Conservation (phyloP, 2,113 vertebrate genomes). For the Theristicus caerulescens region DNA sequence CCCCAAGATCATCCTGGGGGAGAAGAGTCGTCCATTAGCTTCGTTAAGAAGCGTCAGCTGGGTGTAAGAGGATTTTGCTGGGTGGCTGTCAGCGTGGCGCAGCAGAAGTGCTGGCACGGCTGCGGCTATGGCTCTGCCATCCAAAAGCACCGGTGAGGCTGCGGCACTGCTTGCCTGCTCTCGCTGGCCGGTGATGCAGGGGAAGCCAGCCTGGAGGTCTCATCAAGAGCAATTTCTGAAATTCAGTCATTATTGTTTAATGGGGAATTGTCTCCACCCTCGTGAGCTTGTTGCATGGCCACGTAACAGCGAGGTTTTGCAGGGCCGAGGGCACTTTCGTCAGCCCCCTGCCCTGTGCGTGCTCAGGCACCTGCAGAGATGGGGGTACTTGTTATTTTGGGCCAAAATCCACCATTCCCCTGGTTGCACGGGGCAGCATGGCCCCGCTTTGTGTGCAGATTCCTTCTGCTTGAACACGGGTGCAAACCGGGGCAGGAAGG, state of each 20-base stretch:
- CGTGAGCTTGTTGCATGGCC: neutral
- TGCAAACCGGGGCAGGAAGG: neutral
- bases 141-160: neutral
- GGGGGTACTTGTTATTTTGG: neutral
- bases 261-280: neutral
- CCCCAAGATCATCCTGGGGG: neutral
- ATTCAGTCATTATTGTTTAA: neutral
- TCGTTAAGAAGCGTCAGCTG: neutral
- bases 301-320: neutral
- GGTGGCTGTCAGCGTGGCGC: neutral
- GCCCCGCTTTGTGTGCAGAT: fast-evolving
- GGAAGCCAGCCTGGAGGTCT: neutral
- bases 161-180: neutral
- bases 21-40: neutral
- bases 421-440: fast-evolving
- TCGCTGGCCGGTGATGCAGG: too few species aligned
- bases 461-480: neutral
- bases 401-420: neutral
- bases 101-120: neutral
- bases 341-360: neutral
- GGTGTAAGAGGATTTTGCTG: neutral
- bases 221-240: neutral
- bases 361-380: neutral
- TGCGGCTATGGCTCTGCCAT: neutral
- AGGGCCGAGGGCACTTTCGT: fast-evolving